Base-by-base conservation (phyloP, 2,888 invertebrate genomes). In the Mystacides longicornis region DNA sequence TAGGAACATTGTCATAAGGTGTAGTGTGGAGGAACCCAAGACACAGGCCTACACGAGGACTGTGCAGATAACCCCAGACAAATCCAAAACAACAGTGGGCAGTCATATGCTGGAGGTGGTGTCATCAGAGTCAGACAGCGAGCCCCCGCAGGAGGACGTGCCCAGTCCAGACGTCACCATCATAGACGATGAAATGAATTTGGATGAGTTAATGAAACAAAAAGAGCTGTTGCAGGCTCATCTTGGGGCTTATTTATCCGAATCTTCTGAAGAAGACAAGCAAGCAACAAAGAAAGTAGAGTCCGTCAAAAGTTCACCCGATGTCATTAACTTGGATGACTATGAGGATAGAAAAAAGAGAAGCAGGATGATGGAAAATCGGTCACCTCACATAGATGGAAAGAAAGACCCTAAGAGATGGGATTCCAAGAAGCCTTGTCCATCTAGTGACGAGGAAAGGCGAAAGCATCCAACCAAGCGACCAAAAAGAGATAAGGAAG, bases 181-280 rank as follows among this genome's bases (percentile, higher is more conserved):
- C 55, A 86, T 89, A 55, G 91, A 91, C 68, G 91, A 91, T 62
- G 91, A 91, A 64, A 82, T 92, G 63, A 91, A 93, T 68, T 71
- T 93, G 23, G 93, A 93, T 66, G 93, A 93, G 62, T 73, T 93
- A 55, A 93, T 93, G 91, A 86, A 85, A 65, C 92, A 93, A 68
- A 93, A 93, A 72, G 91, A 89, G 65, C 64, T 85, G 45, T 73
- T 92, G 46, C 91, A 92, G 72, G 89, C 89, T 37, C 79, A 87
- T 31, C 73, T 89, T 48, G 85, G 85, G 47, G 89, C 89, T 58
- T 89, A 87, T 67, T 79, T 81, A 65, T 87, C 86, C 0, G 86
- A 86, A 60, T 78, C 73, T 60, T 81, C 82, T 27, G 80, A 81
- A 46, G 82, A 82, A 3, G 80, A 77, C 1, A 65, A 64, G 56